Base-by-base conservation (phyloP, 1,140 invertebrate genomes). In the Gryon sp. region DNA sequence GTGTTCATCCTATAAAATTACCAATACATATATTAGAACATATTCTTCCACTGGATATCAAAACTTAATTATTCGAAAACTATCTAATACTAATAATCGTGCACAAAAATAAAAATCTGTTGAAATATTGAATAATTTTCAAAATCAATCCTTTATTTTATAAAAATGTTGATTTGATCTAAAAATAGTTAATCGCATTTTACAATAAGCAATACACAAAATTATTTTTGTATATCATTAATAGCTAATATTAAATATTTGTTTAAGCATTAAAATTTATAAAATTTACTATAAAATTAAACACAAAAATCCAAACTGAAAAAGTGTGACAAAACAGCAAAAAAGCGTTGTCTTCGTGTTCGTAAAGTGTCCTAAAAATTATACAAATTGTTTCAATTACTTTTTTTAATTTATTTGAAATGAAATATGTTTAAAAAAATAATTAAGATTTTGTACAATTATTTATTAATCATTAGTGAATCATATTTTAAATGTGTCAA, bases 1-100 rank as follows among this genome's bases (percentile, higher is more conserved):
- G 20, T 34, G 12, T 15, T 68, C 73, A 43, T 80, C 76, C 80
- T 79, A 53, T n/a, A 36, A 84, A 85, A n/a, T 32, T 4, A 32
- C n/a, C 4, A 32, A 9, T n/a, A n/a, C n/a, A n/a, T n/a, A n/a
- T n/a, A n/a, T n/a, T n/a, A n/a, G n/a, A n/a, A n/a, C n/a, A n/a
- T n/a, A n/a, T n/a, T n/a, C n/a, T n/a, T n/a, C n/a, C n/a, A n/a
- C n/a, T n/a, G n/a, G n/a, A n/a, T n/a, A n/a, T n/a, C n/a, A n/a
- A n/a, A n/a, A n/a, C n/a, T n/a, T n/a, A n/a, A n/a, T n/a, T n/a
- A n/a, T 46, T 36, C 26, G 20, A 59, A 41, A 52, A 60, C 32
- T 22, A 50, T 20, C 43, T 57, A 59, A 9, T 30, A 30, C 53
- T 52, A 70, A 53, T 30, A 30, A 9, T 41, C 65, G 43, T 69